These are phyloP conservation scores for Cancer borealis DNA, from an alignment of 2,888 invertebrate genomes.

Conservation along the genomic window DNA sequence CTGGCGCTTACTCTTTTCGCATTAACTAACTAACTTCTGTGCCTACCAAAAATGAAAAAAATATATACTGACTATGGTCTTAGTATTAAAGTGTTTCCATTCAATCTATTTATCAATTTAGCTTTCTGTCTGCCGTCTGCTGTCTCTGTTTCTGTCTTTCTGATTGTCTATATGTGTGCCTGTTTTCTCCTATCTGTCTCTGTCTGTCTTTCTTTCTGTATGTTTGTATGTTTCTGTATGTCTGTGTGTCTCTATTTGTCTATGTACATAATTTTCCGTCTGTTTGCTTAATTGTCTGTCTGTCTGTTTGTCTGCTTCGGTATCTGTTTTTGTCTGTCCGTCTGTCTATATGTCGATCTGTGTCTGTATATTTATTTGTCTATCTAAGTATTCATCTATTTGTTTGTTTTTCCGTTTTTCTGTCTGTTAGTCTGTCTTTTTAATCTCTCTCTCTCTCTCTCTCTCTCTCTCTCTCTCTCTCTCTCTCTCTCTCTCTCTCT, in stretches of 20 bases:
- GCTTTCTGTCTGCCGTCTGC: neutral
- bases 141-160: neutral
- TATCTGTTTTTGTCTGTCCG: neutral
- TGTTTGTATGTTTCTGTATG: neutral
- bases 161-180: neutral
- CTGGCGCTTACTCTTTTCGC: no score
- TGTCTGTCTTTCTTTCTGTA: neutral
- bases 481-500: constrained; percentile 3
- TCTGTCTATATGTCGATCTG: neutral
- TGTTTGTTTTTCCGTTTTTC: neutral
- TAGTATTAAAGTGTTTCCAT: no score
- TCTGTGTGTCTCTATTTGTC: neutral
- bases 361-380: constrained; percentile 4
- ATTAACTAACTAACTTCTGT: no score
- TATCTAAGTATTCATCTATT: neutral
- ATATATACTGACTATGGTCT: no score
- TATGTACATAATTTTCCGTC: neutral
- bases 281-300: neutral
- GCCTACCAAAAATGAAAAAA: no score
- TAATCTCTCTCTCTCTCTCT: neutral
- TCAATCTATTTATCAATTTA: no score
- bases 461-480: neutral
- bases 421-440: neutral
- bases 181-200: neutral
- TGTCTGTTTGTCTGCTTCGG: neutral